A percentile compares a stretch with the other conserved stretches of the same genome.
Conservation (phyloP, 2,113 vertebrate genomes). For the Myotis brandtii region DNA sequence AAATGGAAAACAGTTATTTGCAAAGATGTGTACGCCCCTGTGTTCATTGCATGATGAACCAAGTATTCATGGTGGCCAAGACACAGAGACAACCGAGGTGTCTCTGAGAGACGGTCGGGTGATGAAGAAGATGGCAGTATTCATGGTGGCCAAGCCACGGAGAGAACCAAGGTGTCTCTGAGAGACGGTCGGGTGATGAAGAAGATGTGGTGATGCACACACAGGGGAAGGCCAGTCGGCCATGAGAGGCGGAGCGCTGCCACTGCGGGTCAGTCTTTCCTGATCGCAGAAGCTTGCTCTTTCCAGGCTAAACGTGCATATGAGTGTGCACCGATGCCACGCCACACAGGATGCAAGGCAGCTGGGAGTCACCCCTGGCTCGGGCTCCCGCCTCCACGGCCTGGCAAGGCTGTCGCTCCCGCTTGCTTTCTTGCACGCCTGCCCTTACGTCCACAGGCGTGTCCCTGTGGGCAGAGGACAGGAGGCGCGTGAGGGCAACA, state of each 20-base stretch:
- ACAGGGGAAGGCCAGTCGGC: background rate
- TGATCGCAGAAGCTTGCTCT: background rate
- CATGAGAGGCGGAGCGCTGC: background rate
- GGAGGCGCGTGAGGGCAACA: rapidly evolving
- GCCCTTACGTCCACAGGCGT: background rate
- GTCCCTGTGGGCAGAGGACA: background rate
- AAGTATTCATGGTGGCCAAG: background rate
- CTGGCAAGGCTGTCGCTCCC: rapidly evolving
- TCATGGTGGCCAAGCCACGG: background rate
- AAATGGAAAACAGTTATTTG: rapidly evolving
- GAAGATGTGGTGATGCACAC: rapidly evolving
- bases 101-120: rapidly evolving
- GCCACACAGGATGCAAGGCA: rapidly evolving
- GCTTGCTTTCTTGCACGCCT: rapidly evolving
- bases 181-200: background rate
- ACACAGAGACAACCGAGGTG: rapidly evolving
- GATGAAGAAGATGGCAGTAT: background rate
- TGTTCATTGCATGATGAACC: rapidly evolving
- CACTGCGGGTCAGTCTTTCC: background rate
- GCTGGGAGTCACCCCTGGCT: background rate
- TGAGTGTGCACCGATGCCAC: rapidly evolving
- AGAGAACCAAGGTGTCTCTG: rapidly evolving
- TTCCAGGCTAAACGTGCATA: rapidly evolving
- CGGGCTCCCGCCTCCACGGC: rapidly evolving
- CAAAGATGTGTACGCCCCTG: background rate